Evolutionary conservation across 2,797 vertebrate species (phyloP).

Genomic region (Delichon dasypus): DNA sequence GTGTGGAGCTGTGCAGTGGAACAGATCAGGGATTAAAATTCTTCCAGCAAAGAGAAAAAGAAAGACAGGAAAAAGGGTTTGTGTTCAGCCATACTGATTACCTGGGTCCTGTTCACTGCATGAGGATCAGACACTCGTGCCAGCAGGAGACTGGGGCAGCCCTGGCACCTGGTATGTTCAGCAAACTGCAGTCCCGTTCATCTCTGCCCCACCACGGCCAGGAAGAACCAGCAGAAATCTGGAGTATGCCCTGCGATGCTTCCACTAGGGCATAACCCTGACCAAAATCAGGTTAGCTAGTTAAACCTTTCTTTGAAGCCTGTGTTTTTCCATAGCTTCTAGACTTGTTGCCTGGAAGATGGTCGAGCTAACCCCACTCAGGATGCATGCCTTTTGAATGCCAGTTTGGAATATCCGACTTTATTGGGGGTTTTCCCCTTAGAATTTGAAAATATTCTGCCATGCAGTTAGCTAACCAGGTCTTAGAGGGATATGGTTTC

Average conservation of each 20-base stretch:
- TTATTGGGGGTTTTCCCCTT: not conserved
- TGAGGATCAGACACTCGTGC: not conserved
- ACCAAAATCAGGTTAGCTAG: not conserved
- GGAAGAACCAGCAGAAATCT: not conserved
- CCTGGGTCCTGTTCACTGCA: fast-evolving
- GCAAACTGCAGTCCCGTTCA: not conserved
- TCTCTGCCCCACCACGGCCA: fast-evolving
- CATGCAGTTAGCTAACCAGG: not conserved
- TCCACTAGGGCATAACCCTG: not conserved
- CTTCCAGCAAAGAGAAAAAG: not conserved
- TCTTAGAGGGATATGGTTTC: not conserved
- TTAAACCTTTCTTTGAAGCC: not conserved
- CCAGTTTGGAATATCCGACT: not conserved
- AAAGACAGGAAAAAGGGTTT: not conserved
- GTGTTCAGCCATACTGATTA: not conserved
- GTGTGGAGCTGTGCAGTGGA: not conserved
- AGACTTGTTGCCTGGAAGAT: not conserved
- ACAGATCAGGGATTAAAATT: not conserved
- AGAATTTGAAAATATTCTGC: not conserved
- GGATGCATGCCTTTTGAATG: not conserved
- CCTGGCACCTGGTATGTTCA: not conserved
- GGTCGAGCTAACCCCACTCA: not conserved
- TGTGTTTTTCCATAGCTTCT: not conserved
- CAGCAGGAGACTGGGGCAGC: not conserved
- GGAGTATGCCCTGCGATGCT: not conserved